Percentiles rank a stretch among this genome's conserved stretches.
These are phyloP conservation scores for Pristiophorus japonicus DNA, from an alignment of 2,113 vertebrate genomes.

Conservation along the genomic window DNA sequence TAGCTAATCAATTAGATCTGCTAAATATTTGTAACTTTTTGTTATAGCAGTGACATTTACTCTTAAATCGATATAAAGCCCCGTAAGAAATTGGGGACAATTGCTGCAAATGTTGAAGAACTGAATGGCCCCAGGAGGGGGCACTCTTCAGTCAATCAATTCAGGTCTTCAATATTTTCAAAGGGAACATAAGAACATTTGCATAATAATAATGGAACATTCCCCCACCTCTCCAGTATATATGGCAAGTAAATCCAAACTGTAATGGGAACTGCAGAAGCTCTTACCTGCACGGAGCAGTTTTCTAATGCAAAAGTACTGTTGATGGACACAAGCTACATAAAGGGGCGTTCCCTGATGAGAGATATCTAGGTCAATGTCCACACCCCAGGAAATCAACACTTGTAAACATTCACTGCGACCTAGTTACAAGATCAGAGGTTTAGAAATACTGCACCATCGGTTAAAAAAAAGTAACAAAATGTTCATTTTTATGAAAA, in stretches of 20 bases:
- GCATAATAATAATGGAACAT: not conserved
- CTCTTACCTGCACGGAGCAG: conserved; percentile 82
- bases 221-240: not conserved
- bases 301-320: conserved; percentile 76
- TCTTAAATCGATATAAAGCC: not conserved
- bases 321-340: conserved; percentile 74
- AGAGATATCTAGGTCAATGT: conserved; percentile 84
- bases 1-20: too few relatives aligned
- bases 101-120: not conserved
- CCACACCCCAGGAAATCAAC: conserved; percentile 80
- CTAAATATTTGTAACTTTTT: not conserved
- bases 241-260: not conserved
- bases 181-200: not conserved
- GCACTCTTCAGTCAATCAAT: not conserved
- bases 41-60: not conserved
- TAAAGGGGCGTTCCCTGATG: conserved; percentile 88
- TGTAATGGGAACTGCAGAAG: not conserved
- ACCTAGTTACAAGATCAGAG: conserved; percentile 56
- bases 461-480: not conserved
- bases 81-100: not conserved
- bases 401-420: conserved; percentile 80
- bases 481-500: not conserved
- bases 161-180: not conserved
- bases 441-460: not conserved
- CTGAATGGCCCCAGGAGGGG: not conserved